phyloP scores from a whole-genome alignment of 92 coral and sea anemone genomes.

The Phenganax subtilis region DNA sequence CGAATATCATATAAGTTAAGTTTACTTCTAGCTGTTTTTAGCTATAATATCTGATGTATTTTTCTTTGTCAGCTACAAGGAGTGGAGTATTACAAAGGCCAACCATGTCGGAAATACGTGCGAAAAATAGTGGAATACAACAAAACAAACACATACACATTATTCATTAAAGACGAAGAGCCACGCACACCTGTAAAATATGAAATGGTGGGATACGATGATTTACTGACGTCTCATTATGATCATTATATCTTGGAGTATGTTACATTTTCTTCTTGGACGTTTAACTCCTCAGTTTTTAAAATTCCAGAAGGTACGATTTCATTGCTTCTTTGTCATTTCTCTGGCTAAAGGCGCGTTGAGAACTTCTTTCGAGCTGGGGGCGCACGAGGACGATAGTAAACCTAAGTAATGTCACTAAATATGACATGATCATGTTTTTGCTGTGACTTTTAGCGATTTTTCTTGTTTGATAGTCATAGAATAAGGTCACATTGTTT shows the following conservation, averaged over 20 bases:
- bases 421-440: not conserved
- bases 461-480: not conserved
- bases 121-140: constrained; percentile 61
- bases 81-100: constrained; percentile 69
- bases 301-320: constrained; percentile 64
- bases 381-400: not conserved
- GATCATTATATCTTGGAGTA: constrained; percentile 89
- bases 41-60: too few species aligned
- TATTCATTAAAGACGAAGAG: constrained; percentile 59
- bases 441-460: not conserved
- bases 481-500: too few species aligned
- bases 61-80: constrained; percentile 61
- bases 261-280: constrained; percentile 82
- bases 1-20: not conserved
- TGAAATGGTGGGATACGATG: constrained; percentile 93
- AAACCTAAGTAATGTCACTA: too few species aligned
- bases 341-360: not conserved
- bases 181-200: constrained; percentile 87
- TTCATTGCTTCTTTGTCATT: not conserved
- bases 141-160: constrained; percentile 72
- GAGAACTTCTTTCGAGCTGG: not conserved
- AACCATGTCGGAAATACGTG: constrained; percentile 64
- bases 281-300: constrained; percentile 66
- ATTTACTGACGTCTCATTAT: constrained; percentile 91
- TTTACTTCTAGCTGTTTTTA: not conserved